Percentiles rank a stretch among this genome's conserved stretches.
Conservation (phyloP, 1,140 invertebrate genomes). For the Hyles vespertilio region DNA sequence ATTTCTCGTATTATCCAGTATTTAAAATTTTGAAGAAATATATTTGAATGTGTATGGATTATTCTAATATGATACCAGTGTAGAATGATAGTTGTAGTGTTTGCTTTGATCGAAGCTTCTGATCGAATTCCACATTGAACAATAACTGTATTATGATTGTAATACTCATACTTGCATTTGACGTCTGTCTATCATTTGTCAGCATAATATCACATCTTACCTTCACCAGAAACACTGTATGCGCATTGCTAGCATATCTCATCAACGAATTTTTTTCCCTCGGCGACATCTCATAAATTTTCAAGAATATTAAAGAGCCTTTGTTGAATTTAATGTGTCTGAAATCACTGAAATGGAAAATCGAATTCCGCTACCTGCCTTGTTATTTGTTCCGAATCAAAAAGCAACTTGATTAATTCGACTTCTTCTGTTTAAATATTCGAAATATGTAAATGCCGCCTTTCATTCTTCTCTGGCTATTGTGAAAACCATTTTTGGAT, state of each 20-base stretch:
- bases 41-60: too few species aligned
- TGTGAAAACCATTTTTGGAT: conserved; percentile 21
- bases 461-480: conserved; percentile 18
- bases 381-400: conserved; percentile 31
- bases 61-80: too few species aligned
- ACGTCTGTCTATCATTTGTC: not conserved
- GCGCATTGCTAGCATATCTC: too few species aligned
- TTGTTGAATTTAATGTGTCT: conserved; percentile 19
- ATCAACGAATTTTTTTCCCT: too few species aligned
- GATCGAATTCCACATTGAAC: too few species aligned
- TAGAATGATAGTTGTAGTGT: too few species aligned
- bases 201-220: not conserved
- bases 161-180: not conserved
- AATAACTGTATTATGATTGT: not conserved
- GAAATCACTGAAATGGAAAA: conserved; percentile 30
- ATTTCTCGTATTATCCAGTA: too few species aligned
- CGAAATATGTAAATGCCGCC: conserved; percentile 20
- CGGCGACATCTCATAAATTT: too few species aligned
- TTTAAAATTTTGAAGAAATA: too few species aligned
- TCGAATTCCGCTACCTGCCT: conserved; percentile 26
- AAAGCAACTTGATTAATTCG: conserved; percentile 28
- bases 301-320: conserved; percentile 12
- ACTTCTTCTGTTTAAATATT: conserved; percentile 36
- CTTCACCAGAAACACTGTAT: too few species aligned
- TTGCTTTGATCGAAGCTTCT: too few species aligned